phyloP scores from a whole-genome alignment of 64 coral and sea anemone genomes.

The Orbicella faveolata region DNA sequence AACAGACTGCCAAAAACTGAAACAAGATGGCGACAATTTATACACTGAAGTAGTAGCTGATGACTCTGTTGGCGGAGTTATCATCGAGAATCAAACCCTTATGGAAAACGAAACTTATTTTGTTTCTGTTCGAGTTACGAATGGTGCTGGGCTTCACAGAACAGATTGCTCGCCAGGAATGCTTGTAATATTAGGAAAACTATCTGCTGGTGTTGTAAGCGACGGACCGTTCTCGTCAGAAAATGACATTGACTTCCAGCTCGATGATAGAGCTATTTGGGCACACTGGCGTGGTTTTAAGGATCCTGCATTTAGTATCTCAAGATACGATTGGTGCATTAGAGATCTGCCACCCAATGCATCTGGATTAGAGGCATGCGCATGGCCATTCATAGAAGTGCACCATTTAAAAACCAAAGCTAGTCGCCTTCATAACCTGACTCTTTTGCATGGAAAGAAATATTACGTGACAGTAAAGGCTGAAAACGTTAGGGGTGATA shows the following conservation, averaged over 20 bases:
- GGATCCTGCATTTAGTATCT: slow-evolving; percentile 76
- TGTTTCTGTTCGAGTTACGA: slow-evolving; percentile 85
- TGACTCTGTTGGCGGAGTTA: slow-evolving; percentile 63
- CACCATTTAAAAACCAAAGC: slow-evolving; percentile 30
- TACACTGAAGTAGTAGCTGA: slow-evolving; percentile 45
- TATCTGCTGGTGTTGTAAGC: slow-evolving; percentile 81
- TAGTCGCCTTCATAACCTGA: slow-evolving; percentile 80
- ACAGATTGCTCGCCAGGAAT: slow-evolving; percentile 82
- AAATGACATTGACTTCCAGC: slow-evolving; percentile 79
- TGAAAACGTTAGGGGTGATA: slow-evolving; percentile 73
- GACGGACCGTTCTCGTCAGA: slow-evolving; percentile 60
- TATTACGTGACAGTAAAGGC: slow-evolving; percentile 89
- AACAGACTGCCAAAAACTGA: slow-evolving; percentile 19
- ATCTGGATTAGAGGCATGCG: slow-evolving; percentile 25
- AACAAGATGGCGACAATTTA: slow-evolving; percentile 1
- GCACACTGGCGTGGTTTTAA: slow-evolving; percentile 89
- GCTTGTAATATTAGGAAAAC: slow-evolving; percentile 66
- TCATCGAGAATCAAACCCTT: slow-evolving; percentile 79
- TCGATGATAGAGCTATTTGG: slow-evolving; percentile 88
- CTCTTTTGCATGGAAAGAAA: slow-evolving; percentile 67
- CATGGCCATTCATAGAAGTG: slow-evolving; percentile 65
- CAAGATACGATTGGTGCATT: slow-evolving; percentile 83
- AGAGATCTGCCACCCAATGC: slow-evolving; percentile 51
- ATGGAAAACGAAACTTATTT: slow-evolving; percentile 76
- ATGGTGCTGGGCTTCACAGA: slow-evolving; percentile 72